These are phyloP conservation scores for Gallinago undulata DNA, from an alignment of 2,113 vertebrate species.

Conservation along the genomic window DNA sequence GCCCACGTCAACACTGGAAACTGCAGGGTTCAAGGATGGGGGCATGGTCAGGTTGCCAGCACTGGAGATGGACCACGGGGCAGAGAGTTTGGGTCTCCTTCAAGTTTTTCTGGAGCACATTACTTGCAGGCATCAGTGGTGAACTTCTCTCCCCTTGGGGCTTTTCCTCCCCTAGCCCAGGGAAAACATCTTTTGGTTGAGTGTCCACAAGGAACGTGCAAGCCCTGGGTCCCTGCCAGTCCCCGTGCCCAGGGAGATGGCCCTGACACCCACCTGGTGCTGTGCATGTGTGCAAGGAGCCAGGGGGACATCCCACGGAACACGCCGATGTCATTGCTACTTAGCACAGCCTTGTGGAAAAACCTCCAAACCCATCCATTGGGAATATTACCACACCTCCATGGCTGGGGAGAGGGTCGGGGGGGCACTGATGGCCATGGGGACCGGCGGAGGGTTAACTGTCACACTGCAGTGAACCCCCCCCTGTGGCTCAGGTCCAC, in stretches of 20 bases:
- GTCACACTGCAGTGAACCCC: neutral
- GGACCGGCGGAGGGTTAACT: rapidly evolving
- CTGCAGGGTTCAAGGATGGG: neutral
- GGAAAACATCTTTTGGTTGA: neutral
- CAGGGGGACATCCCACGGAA: rapidly evolving
- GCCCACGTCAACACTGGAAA: rapidly evolving
- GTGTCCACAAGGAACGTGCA: neutral
- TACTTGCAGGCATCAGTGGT: neutral
- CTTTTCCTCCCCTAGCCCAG: neutral
- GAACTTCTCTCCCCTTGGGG: neutral
- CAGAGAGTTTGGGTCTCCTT: neutral
- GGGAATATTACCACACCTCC: neutral
- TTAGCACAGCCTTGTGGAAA: neutral
- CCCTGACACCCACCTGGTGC: rapidly evolving
- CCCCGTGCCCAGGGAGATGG: neutral
- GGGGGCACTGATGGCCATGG: rapidly evolving
- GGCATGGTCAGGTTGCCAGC: neutral
- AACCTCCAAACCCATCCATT: rapidly evolving
- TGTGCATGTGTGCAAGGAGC: neutral
- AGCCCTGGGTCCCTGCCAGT: neutral
- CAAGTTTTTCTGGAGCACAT: neutral
- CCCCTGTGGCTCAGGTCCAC: neutral
- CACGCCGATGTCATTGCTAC: neutral
- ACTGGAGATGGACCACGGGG: neutral
- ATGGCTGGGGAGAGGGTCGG: neutral